Percentiles rank a stretch among this genome's conserved stretches.
Evolutionary conservation across 1,140 invertebrate genomes (phyloP).

Genomic region (Meloidogyne exigua): DNA sequence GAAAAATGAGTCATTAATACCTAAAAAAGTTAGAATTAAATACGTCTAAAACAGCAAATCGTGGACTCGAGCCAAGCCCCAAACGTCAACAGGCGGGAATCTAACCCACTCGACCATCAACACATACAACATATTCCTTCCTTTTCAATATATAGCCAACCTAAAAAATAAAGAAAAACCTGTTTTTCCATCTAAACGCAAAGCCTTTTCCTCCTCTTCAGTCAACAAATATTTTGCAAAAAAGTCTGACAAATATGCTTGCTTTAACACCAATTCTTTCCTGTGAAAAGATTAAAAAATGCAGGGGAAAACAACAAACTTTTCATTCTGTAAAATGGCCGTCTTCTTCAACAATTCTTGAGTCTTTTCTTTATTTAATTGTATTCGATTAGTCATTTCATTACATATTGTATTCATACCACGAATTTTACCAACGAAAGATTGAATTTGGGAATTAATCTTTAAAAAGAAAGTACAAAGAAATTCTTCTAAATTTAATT

Average conservation of each 20-base stretch:
- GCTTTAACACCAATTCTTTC: constrained; percentile 49
- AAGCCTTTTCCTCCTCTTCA: constrained; percentile 49
- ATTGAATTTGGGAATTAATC: constrained; percentile 55
- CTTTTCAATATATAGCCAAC: too few species aligned
- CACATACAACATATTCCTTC: too few species aligned
- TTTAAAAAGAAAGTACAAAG: constrained; percentile 21
- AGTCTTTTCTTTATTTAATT: constrained; percentile 60
- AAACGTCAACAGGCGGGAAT: too few species aligned
- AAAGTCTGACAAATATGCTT: constrained; percentile 54
- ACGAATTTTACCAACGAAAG: constrained; percentile 55
- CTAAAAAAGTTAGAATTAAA: constrained; percentile 15
- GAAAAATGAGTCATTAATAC: constrained; percentile 7
- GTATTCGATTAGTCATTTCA: constrained; percentile 56
- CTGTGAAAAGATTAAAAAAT: constrained; percentile 30
- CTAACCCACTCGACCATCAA: too few species aligned
- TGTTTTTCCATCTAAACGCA: constrained; percentile 12
- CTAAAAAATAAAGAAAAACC: constrained; percentile 3
- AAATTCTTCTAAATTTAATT: background rate
- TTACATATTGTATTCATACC: constrained; percentile 58
- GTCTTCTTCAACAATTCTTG: constrained; percentile 57
- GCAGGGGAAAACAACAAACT: constrained; percentile 41
- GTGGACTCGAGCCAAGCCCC: too few species aligned
- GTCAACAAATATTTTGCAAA: constrained; percentile 56
- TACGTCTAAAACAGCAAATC: too few species aligned
- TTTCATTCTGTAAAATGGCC: constrained; percentile 53